Evolutionary conservation across 2,113 vertebrate genomes (phyloP), one percentile per base, ranked within the genome.

Genomic region (Cariama cristata): DNA sequence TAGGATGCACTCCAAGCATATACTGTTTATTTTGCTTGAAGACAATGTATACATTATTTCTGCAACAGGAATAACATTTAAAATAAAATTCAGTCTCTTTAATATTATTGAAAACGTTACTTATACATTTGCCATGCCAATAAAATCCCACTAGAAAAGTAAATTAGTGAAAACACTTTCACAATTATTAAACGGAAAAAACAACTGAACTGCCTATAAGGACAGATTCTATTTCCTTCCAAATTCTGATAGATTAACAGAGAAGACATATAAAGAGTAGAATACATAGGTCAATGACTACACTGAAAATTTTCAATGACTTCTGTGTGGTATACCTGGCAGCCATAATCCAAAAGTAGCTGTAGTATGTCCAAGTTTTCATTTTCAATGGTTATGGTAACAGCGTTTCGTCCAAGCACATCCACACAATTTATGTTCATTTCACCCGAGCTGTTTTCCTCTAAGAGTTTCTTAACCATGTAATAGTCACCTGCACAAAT

Each of bases 391-490:
- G 99, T 97, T 97, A 99, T 99, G 86, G 99, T 99, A 97, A 99
- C 97, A 50, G 99, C 99, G 93, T 99, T 99, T 81, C 99, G 98
- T 82, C 99, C 99, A 95, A 99, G 98, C 88, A 99, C 99, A 96
- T 99, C 99, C 83, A 99, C 98, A 66, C 99, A 99, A 98, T 99
- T 99, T 97, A 99, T 98, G 98, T 99, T 99, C 98, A 99, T 98
- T 97, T 99, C 99, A 19, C 99, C 99, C 1, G 98, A 97, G 72
- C 98, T 98, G 97, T 99, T 99, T 96, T 99, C 99, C 94, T 99
- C 99, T 42, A 99, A 98, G 62, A 99, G 99, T 77, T 99, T 99
- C 98, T 99, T 99, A 98, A 99, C 99, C 99, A 99, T 99, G 97
- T 99, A 99, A 98, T 99, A 99, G 97, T 99, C 99, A 97, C 99